Conservation (phyloP, 2,888 invertebrate species). For the Patella pellucida region DNA sequence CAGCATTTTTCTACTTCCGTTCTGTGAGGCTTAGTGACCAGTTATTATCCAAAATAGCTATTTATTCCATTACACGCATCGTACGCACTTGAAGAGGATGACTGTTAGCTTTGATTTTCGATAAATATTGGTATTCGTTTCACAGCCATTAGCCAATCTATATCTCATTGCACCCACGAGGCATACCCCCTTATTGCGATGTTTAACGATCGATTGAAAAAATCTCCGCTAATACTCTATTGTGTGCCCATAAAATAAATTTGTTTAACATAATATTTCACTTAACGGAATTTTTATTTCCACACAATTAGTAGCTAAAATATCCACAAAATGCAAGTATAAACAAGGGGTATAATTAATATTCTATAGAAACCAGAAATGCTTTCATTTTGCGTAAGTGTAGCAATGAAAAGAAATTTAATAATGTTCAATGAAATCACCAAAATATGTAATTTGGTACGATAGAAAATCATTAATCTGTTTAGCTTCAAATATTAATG, state of each 20-base stretch:
- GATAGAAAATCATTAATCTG: too few species aligned
- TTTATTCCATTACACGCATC: slow-evolving; percentile 10
- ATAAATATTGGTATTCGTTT: slow-evolving; percentile 11
- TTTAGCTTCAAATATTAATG: too few species aligned
- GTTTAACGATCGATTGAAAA: slow-evolving; percentile 3
- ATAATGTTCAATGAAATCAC: too few species aligned
- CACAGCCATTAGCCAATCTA: neutral
- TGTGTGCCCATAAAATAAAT: slow-evolving; percentile 1
- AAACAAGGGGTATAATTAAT: too few species aligned
- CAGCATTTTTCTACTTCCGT: too few species aligned
- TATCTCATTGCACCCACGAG: neutral
- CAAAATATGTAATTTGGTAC: too few species aligned
- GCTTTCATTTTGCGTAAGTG: too few species aligned
- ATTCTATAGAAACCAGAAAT: too few species aligned
- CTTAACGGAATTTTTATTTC: slow-evolving; percentile 2
- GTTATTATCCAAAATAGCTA: neutral
- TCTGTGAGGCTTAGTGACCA: too few species aligned
- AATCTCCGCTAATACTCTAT: slow-evolving; percentile 1
- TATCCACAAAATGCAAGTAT: neutral
- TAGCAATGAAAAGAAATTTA: too few species aligned
- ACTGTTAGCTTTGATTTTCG: slow-evolving; percentile 10
- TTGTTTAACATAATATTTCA: slow-evolving; percentile 11
- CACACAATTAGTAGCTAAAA: neutral
- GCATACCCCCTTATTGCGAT: neutral
- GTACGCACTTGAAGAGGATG: neutral